Base-by-base conservation (phyloP, 2,888 invertebrate species). In the Hofmannophila pseudospretella region DNA sequence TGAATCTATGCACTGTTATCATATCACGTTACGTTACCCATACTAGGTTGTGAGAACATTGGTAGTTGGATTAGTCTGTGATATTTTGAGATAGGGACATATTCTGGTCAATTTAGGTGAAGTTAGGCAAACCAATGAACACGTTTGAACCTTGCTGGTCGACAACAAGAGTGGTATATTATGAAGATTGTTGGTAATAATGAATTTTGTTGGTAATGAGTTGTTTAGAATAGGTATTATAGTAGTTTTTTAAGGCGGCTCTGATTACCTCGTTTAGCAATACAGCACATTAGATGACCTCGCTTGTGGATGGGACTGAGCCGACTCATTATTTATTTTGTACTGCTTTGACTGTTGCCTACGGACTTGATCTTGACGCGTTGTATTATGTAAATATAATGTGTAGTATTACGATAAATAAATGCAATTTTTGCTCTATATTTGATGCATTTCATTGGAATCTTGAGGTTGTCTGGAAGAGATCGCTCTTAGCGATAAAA, bases 281-380 rank as follows among this genome's bases (percentile, higher is more conserved):
- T 57, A 58, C 51, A 54, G 57, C 57, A 58, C 53, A 40, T 43
- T 43, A 45, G 54, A 47, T 32, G 67, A 71, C 73, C 64, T 69
- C 60, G 67, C 74, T 51, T 42, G 58, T 45, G 57, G 45, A 56
- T 33, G 39, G 36, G 25, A 54, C 54, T 57, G 43, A 57, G 56
- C 47, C 59, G 65, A 55, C 51, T 54, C 54, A 49, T 54, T 61
- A 77, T 75, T 78, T 76, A 76, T 72, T 72, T 68, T 49, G 61
- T 73, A 76, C 68, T 75, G 68, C 78, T 77, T 78, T 77, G 85
- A 85, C 80, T 81, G 84, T 85, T 85, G 84, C 81, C 72, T 70
- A 66, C 78, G 81, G 84, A 85, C 72, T 67, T 75, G 82, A 82
- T 81, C 75, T 80, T 81, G 74, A 79, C 77, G 84, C 82, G 75